Conservation (phyloP, 2,113 vertebrate species). For the pig (Sus scrofa) region T2T-Sscrofa CM000813.6:98457501-98458000, state of each 20-base stretch:
- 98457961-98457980: slow-evolving; percentile 9
- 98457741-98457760: slow-evolving; percentile 56
- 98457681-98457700: background rate
- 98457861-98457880: background rate
- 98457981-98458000: background rate
- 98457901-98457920: slow-evolving; percentile 51
- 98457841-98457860: background rate
- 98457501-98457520: no score
- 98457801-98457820: background rate
- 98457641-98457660: background rate
- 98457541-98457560: no score
- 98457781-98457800: slow-evolving; percentile 5
- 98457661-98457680: slow-evolving; percentile 19
- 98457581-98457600: no score
- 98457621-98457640: no score
- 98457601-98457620: no score
- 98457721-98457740: slow-evolving; percentile 41
- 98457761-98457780: background rate
- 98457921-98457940: slow-evolving; percentile 47
- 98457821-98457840: background rate
- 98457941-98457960: slow-evolving; percentile 33
- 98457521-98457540: no score
- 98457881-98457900: slow-evolving; percentile 52
- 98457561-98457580: no score
- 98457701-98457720: slow-evolving; percentile 56